Conservation (phyloP, 2,888 invertebrate genomes). For the Bhutanitis thaidina region DNA sequence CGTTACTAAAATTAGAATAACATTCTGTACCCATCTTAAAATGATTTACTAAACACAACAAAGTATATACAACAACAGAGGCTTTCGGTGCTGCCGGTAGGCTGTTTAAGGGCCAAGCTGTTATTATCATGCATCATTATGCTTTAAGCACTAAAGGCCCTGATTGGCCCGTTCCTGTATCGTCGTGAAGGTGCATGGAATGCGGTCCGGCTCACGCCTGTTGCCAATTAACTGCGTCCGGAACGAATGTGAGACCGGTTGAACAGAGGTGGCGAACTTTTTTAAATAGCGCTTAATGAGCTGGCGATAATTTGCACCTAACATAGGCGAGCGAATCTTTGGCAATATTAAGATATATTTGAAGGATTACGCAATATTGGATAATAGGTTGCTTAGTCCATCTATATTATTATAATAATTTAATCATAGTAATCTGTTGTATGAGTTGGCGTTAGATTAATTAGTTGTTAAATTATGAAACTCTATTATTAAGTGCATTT, state of each 20-base stretch:
- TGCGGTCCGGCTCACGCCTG: constrained; percentile 40
- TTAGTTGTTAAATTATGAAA: too few relatives aligned
- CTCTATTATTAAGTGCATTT: too few relatives aligned
- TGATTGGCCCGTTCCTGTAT: constrained; percentile 19
- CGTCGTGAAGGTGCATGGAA: constrained; percentile 35
- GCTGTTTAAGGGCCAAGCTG: constrained; percentile 6
- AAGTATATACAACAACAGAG: constrained; percentile 5
- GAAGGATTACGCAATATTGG: too few relatives aligned
- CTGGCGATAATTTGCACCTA: constrained; percentile 10
- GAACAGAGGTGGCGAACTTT: constrained; percentile 13
- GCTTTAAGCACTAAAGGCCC: constrained; percentile 16
- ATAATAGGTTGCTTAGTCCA: too few relatives aligned
- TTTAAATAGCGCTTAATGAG: constrained; percentile 19
- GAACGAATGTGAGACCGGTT: constrained; percentile 43
- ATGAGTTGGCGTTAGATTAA: too few relatives aligned
- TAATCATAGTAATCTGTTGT: too few relatives aligned
- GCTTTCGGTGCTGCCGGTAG: background rate
- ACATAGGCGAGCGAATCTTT: background rate
- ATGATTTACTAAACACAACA: constrained; percentile 6
- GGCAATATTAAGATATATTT: too few relatives aligned
- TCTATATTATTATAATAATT: too few relatives aligned
- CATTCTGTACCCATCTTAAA: background rate
- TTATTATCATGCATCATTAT: constrained; percentile 12
- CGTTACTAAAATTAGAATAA: background rate
- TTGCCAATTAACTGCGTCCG: constrained; percentile 45